phyloP scores from a whole-genome alignment of 2,888 invertebrate species.

The Ormyrus pomaceus region DNA sequence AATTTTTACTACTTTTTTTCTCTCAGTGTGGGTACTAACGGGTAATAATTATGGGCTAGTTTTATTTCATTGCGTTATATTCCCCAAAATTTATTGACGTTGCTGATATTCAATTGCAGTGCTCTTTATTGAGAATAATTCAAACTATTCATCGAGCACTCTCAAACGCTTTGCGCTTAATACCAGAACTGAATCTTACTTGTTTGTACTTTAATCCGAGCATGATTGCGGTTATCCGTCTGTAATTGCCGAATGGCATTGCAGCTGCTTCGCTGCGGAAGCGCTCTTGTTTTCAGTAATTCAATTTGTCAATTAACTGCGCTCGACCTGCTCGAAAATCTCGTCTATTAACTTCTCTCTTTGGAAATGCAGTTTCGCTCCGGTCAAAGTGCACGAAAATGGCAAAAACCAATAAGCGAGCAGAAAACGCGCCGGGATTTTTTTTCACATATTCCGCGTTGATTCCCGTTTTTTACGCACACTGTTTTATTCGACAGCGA shows the following conservation, averaged over 20 bases:
- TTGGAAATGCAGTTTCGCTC: no score
- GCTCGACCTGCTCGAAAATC: conserved; percentile 8
- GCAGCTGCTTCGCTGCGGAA: neutral
- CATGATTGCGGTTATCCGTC: conserved; percentile 38
- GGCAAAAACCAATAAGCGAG: neutral
- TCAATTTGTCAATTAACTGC: conserved; percentile 29
- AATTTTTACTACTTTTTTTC: no score
- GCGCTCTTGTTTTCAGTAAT: neutral
- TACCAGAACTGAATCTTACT: neutral
- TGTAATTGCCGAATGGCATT: conserved; percentile 26
- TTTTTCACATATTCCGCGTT: neutral
- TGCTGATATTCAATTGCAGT: no score
- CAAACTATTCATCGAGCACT: neutral
- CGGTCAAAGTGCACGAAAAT: no score
- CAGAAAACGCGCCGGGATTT: no score
- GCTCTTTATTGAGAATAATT: no score
- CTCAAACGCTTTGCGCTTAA: neutral
- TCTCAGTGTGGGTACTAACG: no score
- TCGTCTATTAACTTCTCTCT: neutral
- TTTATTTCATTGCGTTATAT: no score
- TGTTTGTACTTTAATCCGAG: conserved; percentile 5
- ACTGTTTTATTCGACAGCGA: no score
- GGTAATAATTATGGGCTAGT: no score
- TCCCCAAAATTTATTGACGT: no score
- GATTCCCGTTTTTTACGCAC: neutral